Evolutionary conservation across 2,797 vertebrate genomes (phyloP).

Genomic region (Vireo griseus): DNA sequence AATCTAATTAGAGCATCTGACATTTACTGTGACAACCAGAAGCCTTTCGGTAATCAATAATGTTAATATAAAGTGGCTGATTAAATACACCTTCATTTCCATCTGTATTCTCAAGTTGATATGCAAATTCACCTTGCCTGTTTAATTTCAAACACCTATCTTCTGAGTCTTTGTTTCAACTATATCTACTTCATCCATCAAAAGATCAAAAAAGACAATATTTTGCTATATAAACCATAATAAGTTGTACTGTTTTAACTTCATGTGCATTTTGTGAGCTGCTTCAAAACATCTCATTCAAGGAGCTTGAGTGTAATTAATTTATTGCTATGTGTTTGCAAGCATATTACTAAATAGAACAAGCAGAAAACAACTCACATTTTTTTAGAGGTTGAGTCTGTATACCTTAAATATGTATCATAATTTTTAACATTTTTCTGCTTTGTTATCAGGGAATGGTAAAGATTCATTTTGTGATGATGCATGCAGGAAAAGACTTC

Average conservation of each 20-base stretch:
- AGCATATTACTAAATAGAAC: background rate
- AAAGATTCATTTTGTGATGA: background rate
- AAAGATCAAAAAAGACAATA: background rate
- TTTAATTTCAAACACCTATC: background rate
- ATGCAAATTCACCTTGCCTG: constrained; percentile 36
- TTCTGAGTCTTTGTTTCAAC: constrained; percentile 1
- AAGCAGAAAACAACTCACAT: background rate
- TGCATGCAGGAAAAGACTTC: background rate
- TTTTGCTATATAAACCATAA: background rate
- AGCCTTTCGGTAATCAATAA: constrained; percentile 64
- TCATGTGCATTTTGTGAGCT: background rate
- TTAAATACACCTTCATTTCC: constrained; percentile 55
- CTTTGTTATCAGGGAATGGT: background rate
- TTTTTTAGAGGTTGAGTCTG: background rate
- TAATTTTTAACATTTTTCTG: background rate
- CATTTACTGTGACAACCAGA: constrained; percentile 57
- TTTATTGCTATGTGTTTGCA: background rate
- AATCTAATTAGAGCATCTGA: constrained; percentile 58
- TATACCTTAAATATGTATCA: background rate
- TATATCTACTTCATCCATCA: background rate
- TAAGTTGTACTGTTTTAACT: background rate
- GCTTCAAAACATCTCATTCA: background rate
- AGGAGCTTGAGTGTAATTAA: background rate
- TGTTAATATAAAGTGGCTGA: constrained; percentile 60
- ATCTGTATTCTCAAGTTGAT: constrained; percentile 33